Base-by-base conservation (phyloP, 2,888 invertebrate species). In the Pyrochroa serraticornis region DNA sequence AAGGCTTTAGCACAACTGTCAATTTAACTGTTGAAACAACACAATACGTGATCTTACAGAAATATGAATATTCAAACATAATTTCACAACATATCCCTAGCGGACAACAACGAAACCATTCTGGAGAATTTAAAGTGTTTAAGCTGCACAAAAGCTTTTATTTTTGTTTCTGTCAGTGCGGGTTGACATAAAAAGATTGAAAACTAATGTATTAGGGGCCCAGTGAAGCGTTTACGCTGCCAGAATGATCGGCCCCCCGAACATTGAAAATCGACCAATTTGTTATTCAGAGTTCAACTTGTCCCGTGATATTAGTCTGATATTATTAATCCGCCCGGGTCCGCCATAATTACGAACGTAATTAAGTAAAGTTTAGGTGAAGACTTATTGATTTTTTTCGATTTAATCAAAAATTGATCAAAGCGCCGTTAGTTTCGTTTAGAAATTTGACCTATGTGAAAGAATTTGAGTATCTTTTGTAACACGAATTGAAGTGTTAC, bases 131-230 rank as follows among this genome's bases (percentile, higher is more conserved):
- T 43, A 12, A 22, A 22, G 13, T 46, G 46, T 52, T 38, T 50
- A 31, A 50, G 42, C 30, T 42, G 36, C 42, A 42, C 34, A 42
- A 32, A 6, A 43, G 38, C 38, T 44, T 52, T 41, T 44, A 31
- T 43, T 51, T 51, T 36, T 35, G 50, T 36, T 46, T 36, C 38
- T 31, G 43, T 49, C 39, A 13, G 14, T 22, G 31, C 37, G 44
- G 52, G 52, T 52, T 52, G 52, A 52, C 44, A 45, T 43, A 43
- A 31, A 51, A 43, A 51, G 43, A 51, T 44, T 52, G 44, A 52
- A 45, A 45, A 44, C 44, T 37, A 52, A 52, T 52, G 34, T 52
- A 44, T 38, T 45, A 52, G 45, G 30, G 36, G 51, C 36, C 22
- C 51, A 51, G 37, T 13, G 34, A 35, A 52, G 52, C 52, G 45